Base-by-base conservation (phyloP, 2,888 invertebrate species). In the Leptinotarsa tumamoca region DNA sequence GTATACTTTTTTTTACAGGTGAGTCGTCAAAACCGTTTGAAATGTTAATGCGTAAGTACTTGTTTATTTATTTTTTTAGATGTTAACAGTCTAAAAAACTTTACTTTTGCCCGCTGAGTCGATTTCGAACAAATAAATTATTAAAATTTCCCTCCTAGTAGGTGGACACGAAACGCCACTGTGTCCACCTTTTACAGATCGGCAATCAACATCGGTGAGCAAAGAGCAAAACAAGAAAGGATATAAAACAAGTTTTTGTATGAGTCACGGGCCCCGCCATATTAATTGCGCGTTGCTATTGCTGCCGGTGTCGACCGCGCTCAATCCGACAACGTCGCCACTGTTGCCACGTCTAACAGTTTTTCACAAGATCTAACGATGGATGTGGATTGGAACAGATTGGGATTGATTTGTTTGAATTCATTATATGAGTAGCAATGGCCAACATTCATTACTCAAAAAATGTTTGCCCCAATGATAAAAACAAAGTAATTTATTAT, bases 91-190 rank as follows among this genome's bases (percentile, higher is more conserved):
- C 33, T 33, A 33, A 33, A 33, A 33, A 23, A 33, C 1, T 2
- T 33, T 33, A 33, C 7, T 2, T 33, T 33, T 33, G 33, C 33
- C 1, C 33, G 0, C 5, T 5, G 27, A 1, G 7, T 33, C 33
- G 33, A 33, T 10, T 33, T 33, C 33, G 7, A 33, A 33, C 7
- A 33, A 7, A 33, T 27, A 33, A 7, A 7, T 33, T 10, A 7
- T 10, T 33, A 10, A 43, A 43, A 43, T 43, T 10, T 43, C 7
- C 33, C 33, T 10, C 7, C 7, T 33, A 33, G 43, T 43, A n/a
- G 1, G 17, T 15, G 63, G 33, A 3, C 17, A 33, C 89, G 90
- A 89, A 89, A 89, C 89, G 89, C 89, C 90, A 89, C 89, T 80
- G 80, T 49, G 49, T 70, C 61, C 67, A 74, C 67, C 70, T 70